Conservation (phyloP, 2,888 invertebrate genomes). For the Stegana nigrithorax region DNA sequence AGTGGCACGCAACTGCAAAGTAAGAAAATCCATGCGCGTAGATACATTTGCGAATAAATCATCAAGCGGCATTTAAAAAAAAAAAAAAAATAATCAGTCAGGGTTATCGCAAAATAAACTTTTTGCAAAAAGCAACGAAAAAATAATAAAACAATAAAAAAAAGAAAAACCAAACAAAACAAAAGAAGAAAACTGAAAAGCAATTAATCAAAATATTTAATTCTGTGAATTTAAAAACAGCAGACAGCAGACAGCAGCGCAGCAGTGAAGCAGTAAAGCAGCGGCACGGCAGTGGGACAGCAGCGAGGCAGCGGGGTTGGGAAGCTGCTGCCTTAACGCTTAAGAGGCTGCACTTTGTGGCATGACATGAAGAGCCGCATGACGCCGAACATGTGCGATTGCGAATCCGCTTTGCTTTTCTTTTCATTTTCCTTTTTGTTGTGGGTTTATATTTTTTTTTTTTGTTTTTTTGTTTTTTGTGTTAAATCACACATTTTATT, state of each 20-base stretch:
- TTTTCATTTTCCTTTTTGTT: background rate
- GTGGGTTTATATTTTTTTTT: no score
- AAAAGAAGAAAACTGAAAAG: no score
- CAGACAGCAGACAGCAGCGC: no score
- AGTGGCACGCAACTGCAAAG: background rate
- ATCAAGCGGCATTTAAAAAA: constrained; percentile 19
- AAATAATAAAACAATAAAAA: background rate
- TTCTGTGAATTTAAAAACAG: constrained; percentile 28
- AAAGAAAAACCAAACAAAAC: constrained; percentile 20
- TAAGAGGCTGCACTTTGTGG: background rate
- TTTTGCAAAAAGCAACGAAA: background rate
- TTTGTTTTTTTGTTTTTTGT: background rate
- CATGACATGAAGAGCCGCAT: background rate
- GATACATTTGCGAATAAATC: constrained; percentile 1
- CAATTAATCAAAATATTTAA: constrained; percentile 42
- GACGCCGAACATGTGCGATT: background rate
- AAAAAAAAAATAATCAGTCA: constrained; percentile 41
- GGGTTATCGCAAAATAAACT: constrained; percentile 34
- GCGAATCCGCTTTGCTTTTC: background rate
- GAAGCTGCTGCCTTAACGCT: no score
- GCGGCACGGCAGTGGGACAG: no score
- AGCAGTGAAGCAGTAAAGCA: no score
- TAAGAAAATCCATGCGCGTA: background rate
- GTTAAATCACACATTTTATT: no score
- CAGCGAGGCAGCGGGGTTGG: no score